A percentile compares a stretch with the other conserved stretches of the same genome.
phyloP scores from a whole-genome alignment of 2,797 vertebrate species.

The Clarias platycephalus region DNA sequence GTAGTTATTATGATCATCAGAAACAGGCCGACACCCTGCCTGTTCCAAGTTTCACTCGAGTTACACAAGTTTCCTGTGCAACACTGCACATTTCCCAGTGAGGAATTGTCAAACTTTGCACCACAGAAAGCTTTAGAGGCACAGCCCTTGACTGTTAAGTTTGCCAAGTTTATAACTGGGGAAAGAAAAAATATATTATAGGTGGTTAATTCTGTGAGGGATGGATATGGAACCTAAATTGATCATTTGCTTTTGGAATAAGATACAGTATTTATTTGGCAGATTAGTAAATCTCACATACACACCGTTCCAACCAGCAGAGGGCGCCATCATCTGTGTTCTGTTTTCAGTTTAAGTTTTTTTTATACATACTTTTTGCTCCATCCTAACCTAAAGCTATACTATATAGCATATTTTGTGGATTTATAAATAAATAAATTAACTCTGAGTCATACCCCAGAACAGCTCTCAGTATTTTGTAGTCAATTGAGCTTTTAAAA shows the following conservation, averaged over 20 bases:
- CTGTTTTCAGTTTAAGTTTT: background rate
- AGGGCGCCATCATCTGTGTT: background rate
- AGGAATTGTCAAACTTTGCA: background rate
- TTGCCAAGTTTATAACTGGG: constrained; percentile 10
- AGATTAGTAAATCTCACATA: background rate
- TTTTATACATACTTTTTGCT: background rate
- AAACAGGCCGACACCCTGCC: background rate
- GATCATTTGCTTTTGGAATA: background rate
- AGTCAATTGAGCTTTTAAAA: background rate
- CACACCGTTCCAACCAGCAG: background rate
- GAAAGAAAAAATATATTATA: background rate
- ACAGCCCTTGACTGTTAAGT: constrained; percentile 20
- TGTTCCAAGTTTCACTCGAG: background rate
- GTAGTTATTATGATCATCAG: background rate
- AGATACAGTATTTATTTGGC: background rate
- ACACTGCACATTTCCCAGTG: background rate
- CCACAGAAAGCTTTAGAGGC: constrained; percentile 6
- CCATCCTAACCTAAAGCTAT: background rate
- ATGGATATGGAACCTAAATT: background rate
- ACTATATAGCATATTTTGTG: no score
- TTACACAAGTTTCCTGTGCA: constrained; percentile 3
- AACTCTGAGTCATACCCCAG: no score
- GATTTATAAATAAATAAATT: no score
- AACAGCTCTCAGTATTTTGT: no score
- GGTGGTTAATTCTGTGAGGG: background rate